Base-by-base conservation (phyloP, 2,888 invertebrate species). In the Clusia tigrina region DNA sequence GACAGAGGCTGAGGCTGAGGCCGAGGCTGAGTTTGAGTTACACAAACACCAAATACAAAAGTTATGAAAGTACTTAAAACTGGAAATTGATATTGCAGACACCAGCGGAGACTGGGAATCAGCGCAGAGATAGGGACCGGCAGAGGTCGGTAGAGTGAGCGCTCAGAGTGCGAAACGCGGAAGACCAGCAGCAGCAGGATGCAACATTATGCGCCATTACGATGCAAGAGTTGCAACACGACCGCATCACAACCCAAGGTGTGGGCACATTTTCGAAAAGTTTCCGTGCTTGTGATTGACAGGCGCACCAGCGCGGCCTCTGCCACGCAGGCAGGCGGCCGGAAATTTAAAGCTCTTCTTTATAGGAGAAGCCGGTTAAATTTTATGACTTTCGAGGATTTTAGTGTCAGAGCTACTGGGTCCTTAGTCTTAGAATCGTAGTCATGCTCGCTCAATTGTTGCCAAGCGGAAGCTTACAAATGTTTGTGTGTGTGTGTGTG, bases 61-160 rank as follows among this genome's bases (percentile, higher is more conserved):
- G 62, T 68, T 65, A 62, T 65, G 64, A 67, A 66, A 67, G 65
- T 62, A 66, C 69, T 69, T 67, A 59, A 67, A 66, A 67, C 60
- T 56, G 62, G 60, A 66, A 65, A 67, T 67, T 69, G 63, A 67
- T 67, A 65, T 65, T 64, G 62, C 58, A 48, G 48, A 48, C 48
- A 48, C 10, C 3, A 42, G 42, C 48, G 22, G 18, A 22, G 48
- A 10, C n/a, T 3, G 42, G 42, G 42, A n/a, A 42, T 9, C 32
- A 5, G 42, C 3, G n/a, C n/a, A n/a, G n/a, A n/a, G n/a, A n/a
- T n/a, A n/a, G n/a, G 42, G 42, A 42, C 15, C 10, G n/a, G n/a
- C 3, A 3, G 42, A 3, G n/a, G 42, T 10, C 42, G 42, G 6
- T n/a, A n/a, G 42, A 42, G n/a, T 12, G 42, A n/a, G 6, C 32